Percentiles rank a stretch among this genome's conserved stretches.
phyloP scores from a whole-genome alignment of 2,888 invertebrate genomes.

The Orthonychiurus folsomi region DNA sequence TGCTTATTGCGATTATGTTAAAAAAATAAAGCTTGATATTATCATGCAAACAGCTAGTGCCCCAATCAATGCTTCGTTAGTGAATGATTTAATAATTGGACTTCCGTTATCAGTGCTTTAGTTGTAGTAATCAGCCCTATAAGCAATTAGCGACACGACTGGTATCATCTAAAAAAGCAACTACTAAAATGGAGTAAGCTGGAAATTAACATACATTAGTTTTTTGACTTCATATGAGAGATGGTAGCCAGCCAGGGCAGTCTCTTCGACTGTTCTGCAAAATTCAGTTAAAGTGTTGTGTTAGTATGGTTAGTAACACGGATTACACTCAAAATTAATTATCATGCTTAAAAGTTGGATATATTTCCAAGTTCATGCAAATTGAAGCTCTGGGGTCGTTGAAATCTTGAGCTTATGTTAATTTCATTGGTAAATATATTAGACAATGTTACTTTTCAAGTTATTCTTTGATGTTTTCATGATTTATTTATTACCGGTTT shows the following conservation, averaged over 20 bases:
- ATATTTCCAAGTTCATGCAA: background rate
- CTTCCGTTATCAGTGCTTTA: too few species aligned
- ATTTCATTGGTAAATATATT: background rate
- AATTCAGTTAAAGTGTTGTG: constrained; percentile 7
- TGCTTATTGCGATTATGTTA: too few species aligned
- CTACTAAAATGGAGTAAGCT: background rate
- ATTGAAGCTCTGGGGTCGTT: background rate
- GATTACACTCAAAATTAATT: too few species aligned
- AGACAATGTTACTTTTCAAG: background rate
- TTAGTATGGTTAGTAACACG: constrained; percentile 15
- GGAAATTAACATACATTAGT: constrained; percentile 82
- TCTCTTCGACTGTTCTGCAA: constrained; percentile 43
- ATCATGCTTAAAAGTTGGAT: background rate
- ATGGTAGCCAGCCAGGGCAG: constrained; percentile 95
- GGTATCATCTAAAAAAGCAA: background rate
- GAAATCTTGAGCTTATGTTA: background rate
- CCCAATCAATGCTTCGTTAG: too few species aligned
- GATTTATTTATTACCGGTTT: constrained; percentile 12
- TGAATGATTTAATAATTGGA: too few species aligned
- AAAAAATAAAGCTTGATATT: too few species aligned
- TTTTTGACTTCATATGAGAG: constrained; percentile 99
- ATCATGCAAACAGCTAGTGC: too few species aligned
- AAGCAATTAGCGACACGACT: too few species aligned
- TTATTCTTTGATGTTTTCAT: constrained; percentile 1
- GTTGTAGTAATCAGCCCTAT: too few species aligned